Base-by-base conservation (phyloP, 1,140 invertebrate genomes). In the Camponotus vicinus region DNA sequence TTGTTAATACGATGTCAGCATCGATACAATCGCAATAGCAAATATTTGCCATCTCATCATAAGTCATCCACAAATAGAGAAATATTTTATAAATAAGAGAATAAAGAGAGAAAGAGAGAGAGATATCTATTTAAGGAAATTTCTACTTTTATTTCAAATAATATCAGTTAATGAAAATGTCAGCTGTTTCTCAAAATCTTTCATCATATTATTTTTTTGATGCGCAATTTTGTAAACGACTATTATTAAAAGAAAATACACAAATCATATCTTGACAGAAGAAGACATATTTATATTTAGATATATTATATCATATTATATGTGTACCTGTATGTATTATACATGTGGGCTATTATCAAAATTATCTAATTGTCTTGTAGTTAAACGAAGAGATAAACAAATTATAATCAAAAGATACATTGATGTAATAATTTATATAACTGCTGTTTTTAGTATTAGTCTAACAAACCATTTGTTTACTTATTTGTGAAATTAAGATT, bases 1-100 rank as follows among this genome's bases (percentile, higher is more conserved):
- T 88, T 49, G 42, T 42, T 42, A 32, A 73, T 21, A 73, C 73
- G 34, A 88, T 70, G 55, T 69, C 49, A 71, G n/a, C 69, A 61
- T 27, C 69, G 61, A 55, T 87, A 40, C 18, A 71, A 61, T n/a
- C 52, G n/a, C 61, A 21, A 32, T 52, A 42, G 52, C 82, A 59
- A 76, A 82, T 40, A 57, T 34, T 88, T 86, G 52, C 82, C 5
- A 1, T 86, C 86, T 75, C n/a, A 21, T 73, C 21, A 13, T 73
- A 11, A 8, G 15, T n/a, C 5, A 40, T 15, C 27, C 15, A 34
- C 32, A 13, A 61, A 4, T 63, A 18, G 9, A 8, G 3, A 63
- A 77, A 42, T 77, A 63, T 40, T 75, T 57, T n/a, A 78, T 37
- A 57, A 34, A 52, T 11, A 8, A 61, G 15, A 61, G 0, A 75